Conservation (phyloP, 2,797 vertebrate species). For the Pygocentrus nattereri region DNA sequence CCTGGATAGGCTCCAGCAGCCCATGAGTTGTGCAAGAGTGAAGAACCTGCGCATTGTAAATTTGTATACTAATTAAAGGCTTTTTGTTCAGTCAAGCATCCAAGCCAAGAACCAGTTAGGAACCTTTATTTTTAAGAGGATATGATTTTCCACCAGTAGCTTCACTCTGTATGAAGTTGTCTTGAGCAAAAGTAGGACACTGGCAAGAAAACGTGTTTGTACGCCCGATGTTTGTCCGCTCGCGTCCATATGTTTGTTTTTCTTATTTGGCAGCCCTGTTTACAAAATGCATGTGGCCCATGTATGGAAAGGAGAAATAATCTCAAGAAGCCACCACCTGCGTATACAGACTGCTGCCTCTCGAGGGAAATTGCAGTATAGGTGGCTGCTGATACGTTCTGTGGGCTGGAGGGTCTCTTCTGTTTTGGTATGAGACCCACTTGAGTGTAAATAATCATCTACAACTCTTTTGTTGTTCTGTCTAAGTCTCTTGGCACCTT, state of each 20-base stretch:
- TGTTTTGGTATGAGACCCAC: conserved; percentile 23
- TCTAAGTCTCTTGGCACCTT: background rate
- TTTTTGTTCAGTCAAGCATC: no score
- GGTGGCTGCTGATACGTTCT: conserved; percentile 22
- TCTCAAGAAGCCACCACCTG: conserved; percentile 24
- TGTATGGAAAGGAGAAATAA: conserved; percentile 33
- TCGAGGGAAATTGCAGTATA: conserved; percentile 46
- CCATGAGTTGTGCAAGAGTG: no score
- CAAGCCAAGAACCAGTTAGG: background rate
- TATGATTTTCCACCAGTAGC: background rate
- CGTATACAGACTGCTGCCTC: conserved; percentile 47
- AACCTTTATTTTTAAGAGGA: background rate
- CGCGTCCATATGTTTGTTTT: conserved; percentile 27
- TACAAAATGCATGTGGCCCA: conserved; percentile 27
- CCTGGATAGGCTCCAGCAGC: no score
- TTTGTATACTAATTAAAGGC: no score
- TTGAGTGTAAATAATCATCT: conserved; percentile 29
- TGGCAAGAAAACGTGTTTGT: background rate
- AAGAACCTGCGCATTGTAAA: no score
- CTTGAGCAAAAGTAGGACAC: background rate
- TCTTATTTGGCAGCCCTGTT: conserved; percentile 26
- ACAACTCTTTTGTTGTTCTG: background rate
- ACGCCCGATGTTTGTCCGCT: conserved; percentile 8
- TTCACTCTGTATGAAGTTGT: background rate
- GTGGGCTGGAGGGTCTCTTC: conserved; percentile 23